Evolutionary conservation across 2,113 vertebrate genomes (phyloP), one percentile per base, ranked within the genome.

Genomic region (Leuciscus idus): DNA sequence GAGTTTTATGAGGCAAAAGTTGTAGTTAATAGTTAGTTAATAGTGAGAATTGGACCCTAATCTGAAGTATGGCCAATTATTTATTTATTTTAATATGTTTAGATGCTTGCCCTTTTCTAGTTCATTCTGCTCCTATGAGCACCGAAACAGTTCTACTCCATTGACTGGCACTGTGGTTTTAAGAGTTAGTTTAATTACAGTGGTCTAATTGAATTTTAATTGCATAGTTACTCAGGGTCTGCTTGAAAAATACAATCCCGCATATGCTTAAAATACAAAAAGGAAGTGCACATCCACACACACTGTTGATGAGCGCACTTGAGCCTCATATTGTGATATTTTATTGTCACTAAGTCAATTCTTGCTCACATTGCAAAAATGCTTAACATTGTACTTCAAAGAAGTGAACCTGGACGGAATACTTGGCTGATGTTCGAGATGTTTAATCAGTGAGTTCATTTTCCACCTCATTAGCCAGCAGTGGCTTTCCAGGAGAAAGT

Each of bases 121-220:
- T 43, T 72, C 4, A 72, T 12, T 43, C 13, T 55, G 64, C 46
- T 83, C 46, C 79, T 50, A 46, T 26, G 26, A 72, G 80, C 30
- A 79, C 74, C 19, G 17, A 50, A 11, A 57, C 55, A 30, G 52
- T 81, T 73, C 19, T 61, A 64, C 70, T 75, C 52, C 68, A 75
- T 21, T 70, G 72, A 59, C 46, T 30, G 73, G 64, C 75, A 21
- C 55, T 57, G 77, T 66, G 80, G 30, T 79, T 83, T 86, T 86
- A 79, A 68, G 48, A 73, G 75, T 83, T 79, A 81, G 66, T 75
- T 75, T 84, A 86, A 86, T 86, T 86, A 89, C 48, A 57, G 50
- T 28, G 2, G 33, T 28, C 72, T 84, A 81, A 81, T 89, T 76
- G 70, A 89, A 84, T 86, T 89, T 85, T 88, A 83, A 86, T 75